Percentiles rank a stretch among this genome's conserved stretches.
Conservation (phyloP, 2,113 vertebrate species). For the Passer domesticus region DNA sequence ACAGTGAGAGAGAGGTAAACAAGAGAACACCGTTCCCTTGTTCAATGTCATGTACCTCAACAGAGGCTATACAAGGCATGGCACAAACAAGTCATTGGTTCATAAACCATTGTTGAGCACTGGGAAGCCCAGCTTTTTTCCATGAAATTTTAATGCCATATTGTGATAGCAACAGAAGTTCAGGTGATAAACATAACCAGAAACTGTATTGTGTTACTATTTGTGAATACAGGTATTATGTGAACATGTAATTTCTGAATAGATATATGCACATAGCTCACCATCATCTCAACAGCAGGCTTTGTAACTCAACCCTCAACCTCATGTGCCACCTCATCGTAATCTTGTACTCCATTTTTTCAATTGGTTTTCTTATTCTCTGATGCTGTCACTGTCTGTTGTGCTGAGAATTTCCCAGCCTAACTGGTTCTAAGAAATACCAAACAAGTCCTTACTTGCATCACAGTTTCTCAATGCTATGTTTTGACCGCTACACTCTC, state of each 20-base stretch:
- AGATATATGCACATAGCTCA: background rate
- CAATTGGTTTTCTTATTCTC: background rate
- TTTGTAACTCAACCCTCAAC: background rate
- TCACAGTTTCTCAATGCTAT: background rate
- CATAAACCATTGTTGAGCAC: background rate
- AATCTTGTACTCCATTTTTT: background rate
- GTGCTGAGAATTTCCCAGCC: background rate
- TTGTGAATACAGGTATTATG: background rate
- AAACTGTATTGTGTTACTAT: background rate
- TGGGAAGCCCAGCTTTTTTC: background rate
- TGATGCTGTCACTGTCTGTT: background rate
- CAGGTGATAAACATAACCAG: background rate
- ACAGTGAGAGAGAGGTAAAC: background rate
- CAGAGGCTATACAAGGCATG: background rate
- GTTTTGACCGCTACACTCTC: background rate
- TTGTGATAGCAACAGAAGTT: constrained; percentile 1
- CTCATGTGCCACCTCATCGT: background rate
- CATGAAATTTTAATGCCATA: constrained; percentile 16
- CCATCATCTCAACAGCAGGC: background rate
- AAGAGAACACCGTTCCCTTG: accelerated
- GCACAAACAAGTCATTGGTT: background rate
- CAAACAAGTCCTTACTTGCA: background rate
- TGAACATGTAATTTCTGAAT: background rate
- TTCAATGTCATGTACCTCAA: background rate
- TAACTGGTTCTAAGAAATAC: background rate